Conservation (phyloP, 2,888 invertebrate species). For the Coleophora deauratella region DNA sequence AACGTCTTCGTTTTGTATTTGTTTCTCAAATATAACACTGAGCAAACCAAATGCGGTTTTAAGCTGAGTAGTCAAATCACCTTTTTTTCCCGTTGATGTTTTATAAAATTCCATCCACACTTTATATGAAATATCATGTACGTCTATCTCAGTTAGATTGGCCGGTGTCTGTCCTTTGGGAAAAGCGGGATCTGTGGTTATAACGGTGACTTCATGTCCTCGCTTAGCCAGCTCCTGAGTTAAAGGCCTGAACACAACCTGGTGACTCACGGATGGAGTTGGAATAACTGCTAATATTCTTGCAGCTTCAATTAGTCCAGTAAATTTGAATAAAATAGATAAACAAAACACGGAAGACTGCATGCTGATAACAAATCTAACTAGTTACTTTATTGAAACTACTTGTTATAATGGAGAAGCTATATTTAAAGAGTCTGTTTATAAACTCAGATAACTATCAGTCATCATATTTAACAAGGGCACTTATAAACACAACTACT, state of each 20-base stretch:
- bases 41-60: background rate
- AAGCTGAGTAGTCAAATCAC: slow-evolving; percentile 2
- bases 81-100: slow-evolving; percentile 6
- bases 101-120: slow-evolving; percentile 13
- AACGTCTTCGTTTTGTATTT: slow-evolving; percentile 6
- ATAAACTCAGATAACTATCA: too few relatives aligned
- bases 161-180: slow-evolving; percentile 19
- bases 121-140: slow-evolving; percentile 31
- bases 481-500: slow-evolving; percentile 6
- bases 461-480: too few relatives aligned
- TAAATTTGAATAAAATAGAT: too few relatives aligned
- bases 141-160: slow-evolving; percentile 44
- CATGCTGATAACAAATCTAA: too few relatives aligned
- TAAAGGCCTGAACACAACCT: slow-evolving; percentile 32
- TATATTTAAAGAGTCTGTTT: too few relatives aligned
- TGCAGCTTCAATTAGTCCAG: slow-evolving; percentile 14
- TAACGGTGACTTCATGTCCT: slow-evolving; percentile 46
- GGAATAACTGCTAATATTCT: slow-evolving; percentile 39
- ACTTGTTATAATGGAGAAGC: too few relatives aligned
- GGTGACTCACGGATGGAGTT: slow-evolving; percentile 42
- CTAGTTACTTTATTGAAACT: too few relatives aligned
- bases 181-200: slow-evolving; percentile 40
- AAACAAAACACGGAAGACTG: background rate
- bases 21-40: slow-evolving; percentile 8
- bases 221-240: slow-evolving; percentile 36